A percentile compares a stretch with the other conserved stretches of the same genome.
Evolutionary conservation across 2,797 vertebrate genomes (phyloP).

Genomic region (Anguilla obscura): DNA sequence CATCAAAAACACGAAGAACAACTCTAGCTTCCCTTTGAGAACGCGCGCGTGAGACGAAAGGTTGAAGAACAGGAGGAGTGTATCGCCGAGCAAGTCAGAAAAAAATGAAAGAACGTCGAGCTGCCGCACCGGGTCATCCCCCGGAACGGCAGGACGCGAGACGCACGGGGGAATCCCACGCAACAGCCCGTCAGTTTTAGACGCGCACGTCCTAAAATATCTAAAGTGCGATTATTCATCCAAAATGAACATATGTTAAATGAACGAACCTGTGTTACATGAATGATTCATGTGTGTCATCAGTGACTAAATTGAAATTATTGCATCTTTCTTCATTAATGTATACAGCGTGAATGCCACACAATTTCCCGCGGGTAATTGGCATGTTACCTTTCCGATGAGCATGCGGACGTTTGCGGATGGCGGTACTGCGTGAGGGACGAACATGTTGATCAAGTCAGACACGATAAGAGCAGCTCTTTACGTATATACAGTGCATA

Average conservation of each 20-base stretch:
- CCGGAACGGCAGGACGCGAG: too few relatives aligned
- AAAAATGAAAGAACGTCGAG: too few relatives aligned
- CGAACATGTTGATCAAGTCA: not conserved
- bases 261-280: not conserved
- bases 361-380: not conserved
- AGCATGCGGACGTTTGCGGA: constrained; percentile 10
- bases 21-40: too few relatives aligned
- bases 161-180: not conserved
- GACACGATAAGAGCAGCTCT: not conserved
- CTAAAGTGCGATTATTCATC: constrained; percentile 12
- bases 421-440: constrained; percentile 6
- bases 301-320: constrained; percentile 19
- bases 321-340: constrained; percentile 4
- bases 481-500: not conserved
- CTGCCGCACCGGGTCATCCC: too few relatives aligned
- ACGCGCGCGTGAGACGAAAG: too few relatives aligned
- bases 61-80: not conserved
- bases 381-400: constrained; percentile 11
- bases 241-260: not conserved
- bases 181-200: not conserved
- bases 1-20: too few relatives aligned
- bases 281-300: not conserved
- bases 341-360: not conserved
- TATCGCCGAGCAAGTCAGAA: not conserved
- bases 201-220: not conserved